These are phyloP conservation scores for Brachyhypopomus gauderio DNA, from an alignment of 2,113 vertebrate genomes.

Conservation along the genomic window DNA sequence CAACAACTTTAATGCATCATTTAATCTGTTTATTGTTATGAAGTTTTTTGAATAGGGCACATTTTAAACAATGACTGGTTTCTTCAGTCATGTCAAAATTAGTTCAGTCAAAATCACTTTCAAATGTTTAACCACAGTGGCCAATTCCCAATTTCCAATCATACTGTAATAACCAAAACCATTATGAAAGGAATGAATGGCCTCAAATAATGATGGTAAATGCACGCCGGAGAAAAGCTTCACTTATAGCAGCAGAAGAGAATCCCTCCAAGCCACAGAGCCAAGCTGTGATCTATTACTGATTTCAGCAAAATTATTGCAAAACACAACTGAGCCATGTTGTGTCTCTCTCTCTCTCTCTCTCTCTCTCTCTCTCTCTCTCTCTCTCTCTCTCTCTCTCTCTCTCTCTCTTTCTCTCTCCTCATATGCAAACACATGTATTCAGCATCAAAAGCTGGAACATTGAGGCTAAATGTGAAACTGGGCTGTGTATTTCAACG, in stretches of 20 bases:
- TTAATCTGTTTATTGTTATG: no score
- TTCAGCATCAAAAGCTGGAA: no score
- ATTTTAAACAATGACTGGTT: neutral
- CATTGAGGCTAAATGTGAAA: no score
- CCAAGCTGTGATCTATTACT: conserved; percentile 16
- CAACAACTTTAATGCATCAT: no score
- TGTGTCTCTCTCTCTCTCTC: neutral
- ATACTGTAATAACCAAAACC: conserved; percentile 4
- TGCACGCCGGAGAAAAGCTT: conserved; percentile 7
- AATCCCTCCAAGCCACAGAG: conserved; percentile 41
- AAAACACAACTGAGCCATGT: conserved; percentile 9
- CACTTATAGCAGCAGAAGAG: conserved; percentile 33
- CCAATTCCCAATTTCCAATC: neutral
- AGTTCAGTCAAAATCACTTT: neutral
- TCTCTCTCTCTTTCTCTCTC: neutral
- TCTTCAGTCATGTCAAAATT: neutral
- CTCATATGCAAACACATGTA: neutral
- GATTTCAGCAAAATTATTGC: conserved; percentile 27
- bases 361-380: neutral
- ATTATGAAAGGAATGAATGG: neutral
- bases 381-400: neutral
- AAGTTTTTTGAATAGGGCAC: no score
- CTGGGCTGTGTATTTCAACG: no score
- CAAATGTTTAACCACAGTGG: neutral
- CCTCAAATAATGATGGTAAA: neutral